These are phyloP conservation scores for Gadus chalcogrammus DNA, from an alignment of 2,113 vertebrate genomes.

Conservation along the genomic window DNA sequence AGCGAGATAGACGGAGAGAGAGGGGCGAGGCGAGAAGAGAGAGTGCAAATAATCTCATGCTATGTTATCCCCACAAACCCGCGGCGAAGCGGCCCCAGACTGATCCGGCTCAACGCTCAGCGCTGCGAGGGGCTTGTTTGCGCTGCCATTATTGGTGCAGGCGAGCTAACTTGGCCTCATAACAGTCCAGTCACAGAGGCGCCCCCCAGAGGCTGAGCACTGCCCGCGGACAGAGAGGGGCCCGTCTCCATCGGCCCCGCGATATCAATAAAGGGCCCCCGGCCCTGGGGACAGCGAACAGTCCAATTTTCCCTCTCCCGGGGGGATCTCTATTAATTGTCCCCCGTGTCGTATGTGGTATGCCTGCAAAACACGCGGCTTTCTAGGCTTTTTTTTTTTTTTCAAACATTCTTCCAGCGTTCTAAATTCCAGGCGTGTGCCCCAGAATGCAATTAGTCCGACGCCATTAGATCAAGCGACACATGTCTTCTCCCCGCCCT, in stretches of 20 bases:
- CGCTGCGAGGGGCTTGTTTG: slow-evolving; percentile 66
- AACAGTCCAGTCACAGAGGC: slow-evolving; percentile 69
- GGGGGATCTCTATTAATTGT: slow-evolving; percentile 70
- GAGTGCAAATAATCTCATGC: slow-evolving; percentile 67
- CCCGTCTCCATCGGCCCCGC: slow-evolving; percentile 62
- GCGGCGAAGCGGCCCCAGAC: slow-evolving; percentile 66
- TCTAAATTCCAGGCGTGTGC: slow-evolving; percentile 66
- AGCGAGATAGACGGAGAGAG: neutral
- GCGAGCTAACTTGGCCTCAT: slow-evolving; percentile 65
- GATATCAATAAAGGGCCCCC: slow-evolving; percentile 68
- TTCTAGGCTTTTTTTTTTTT: slow-evolving; percentile 28
- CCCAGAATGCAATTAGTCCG: slow-evolving; percentile 73
- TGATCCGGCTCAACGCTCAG: slow-evolving; percentile 70
- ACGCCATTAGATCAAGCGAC: slow-evolving; percentile 69
- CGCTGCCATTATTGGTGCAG: slow-evolving; percentile 61
- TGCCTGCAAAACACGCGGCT: slow-evolving; percentile 45
- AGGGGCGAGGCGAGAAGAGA: slow-evolving; percentile 14
- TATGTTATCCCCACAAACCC: slow-evolving; percentile 71
- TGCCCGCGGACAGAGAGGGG: slow-evolving; percentile 53
- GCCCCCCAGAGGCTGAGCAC: slow-evolving; percentile 51
- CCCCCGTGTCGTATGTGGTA: slow-evolving; percentile 52
- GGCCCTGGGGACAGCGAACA: slow-evolving; percentile 44
- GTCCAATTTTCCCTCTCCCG: slow-evolving; percentile 58
- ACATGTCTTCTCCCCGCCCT: slow-evolving; percentile 57
- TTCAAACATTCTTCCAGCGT: slow-evolving; percentile 27